Conservation (phyloP, 2,888 invertebrate species). For the Pemphredon lugubris region DNA sequence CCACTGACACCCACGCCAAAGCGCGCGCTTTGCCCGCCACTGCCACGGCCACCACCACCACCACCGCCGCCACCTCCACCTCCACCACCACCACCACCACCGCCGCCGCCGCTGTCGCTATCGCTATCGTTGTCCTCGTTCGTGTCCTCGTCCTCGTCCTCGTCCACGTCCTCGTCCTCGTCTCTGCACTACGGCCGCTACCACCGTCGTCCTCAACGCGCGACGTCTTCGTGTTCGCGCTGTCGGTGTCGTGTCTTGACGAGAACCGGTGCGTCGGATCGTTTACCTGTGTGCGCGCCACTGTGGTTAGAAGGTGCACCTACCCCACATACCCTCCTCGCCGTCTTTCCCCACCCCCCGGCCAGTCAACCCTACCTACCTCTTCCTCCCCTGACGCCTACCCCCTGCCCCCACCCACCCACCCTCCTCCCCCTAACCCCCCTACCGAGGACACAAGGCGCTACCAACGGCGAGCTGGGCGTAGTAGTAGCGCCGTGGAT, state of each 20-base stretch:
- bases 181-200: constrained; percentile 5
- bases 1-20: constrained; percentile 75
- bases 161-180: constrained; percentile 43
- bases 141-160: constrained; percentile 42
- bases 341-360: neutral
- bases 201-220: constrained; percentile 37
- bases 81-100: constrained; percentile 23
- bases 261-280: constrained; percentile 22
- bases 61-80: constrained; percentile 40
- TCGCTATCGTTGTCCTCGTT: constrained; percentile 41
- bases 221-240: constrained; percentile 42
- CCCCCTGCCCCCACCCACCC: too few species aligned
- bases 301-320: constrained; percentile 23
- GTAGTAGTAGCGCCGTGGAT: constrained; percentile 46
- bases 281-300: constrained; percentile 45
- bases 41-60: constrained; percentile 48
- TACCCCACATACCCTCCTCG: constrained; percentile 24
- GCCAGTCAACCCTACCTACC: neutral
- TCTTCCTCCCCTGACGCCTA: neutral
- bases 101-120: constrained; percentile 30
- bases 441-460: constrained; percentile 17
- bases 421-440: neutral
- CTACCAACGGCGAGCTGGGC: constrained; percentile 33
- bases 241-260: constrained; percentile 25
- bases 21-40: constrained; percentile 51